phyloP scores from a whole-genome alignment of 2,113 vertebrate species.

The Python bivittatus region DNA sequence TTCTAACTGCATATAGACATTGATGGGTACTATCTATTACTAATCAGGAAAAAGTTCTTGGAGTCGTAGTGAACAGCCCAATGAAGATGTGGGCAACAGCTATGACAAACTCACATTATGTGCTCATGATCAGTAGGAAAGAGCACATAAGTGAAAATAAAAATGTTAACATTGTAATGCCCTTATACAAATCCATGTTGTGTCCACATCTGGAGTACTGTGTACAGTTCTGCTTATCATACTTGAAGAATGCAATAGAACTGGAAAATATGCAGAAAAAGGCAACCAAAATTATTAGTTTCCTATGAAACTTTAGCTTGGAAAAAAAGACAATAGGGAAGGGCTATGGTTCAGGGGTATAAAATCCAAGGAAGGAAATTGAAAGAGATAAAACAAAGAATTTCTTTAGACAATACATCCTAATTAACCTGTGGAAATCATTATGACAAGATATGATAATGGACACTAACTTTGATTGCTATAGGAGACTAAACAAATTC shows the following conservation, averaged over 20 bases:
- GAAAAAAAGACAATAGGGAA: not conserved
- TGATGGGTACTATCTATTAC: not conserved
- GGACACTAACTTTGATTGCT: not conserved
- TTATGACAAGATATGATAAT: not conserved
- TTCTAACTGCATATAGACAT: not conserved
- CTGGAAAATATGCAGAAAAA: not conserved
- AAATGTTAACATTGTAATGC: not conserved
- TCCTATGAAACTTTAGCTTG: not conserved
- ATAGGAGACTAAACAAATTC: not conserved
- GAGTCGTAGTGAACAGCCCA: not conserved
- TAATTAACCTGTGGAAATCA: not conserved
- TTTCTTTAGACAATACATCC: not conserved
- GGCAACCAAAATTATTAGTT: not conserved
- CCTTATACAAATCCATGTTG: not conserved
- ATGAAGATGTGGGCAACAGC: not conserved
- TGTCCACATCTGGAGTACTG: not conserved
- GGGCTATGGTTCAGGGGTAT: not conserved
- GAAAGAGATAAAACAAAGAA: not conserved
- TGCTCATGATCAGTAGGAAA: not conserved
- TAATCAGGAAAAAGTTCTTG: not conserved
- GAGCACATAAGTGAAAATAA: too few species aligned
- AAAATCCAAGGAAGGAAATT: not conserved
- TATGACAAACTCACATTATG: not conserved
- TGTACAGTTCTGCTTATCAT: not conserved
- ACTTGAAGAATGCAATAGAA: not conserved